phyloP scores from a whole-genome alignment of 2,797 vertebrate genomes.

The Miichthys miiuy region DNA sequence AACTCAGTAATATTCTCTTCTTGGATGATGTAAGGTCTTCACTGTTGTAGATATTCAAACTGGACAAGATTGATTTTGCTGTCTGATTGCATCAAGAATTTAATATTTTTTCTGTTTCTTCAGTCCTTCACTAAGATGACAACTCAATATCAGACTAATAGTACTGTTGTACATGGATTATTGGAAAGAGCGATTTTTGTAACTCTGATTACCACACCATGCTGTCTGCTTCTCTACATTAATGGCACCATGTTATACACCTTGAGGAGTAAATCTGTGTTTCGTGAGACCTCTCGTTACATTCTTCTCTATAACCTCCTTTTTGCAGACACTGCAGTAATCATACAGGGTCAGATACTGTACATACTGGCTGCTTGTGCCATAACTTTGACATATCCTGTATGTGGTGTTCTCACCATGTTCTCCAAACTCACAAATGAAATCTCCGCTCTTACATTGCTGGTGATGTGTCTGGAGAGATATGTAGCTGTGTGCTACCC shows the following conservation, averaged over 20 bases:
- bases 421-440: conserved; percentile 3
- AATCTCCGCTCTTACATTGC: conserved; percentile 73
- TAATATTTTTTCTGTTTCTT: background rate
- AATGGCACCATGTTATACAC: conserved; percentile 45
- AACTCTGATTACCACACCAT: background rate
- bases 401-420: conserved; percentile 57
- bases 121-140: conserved; percentile 7
- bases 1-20: background rate
- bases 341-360: conserved; percentile 38
- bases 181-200: conserved; percentile 1
- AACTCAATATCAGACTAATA: conserved; percentile 2
- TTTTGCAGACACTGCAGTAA: conserved; percentile 62
- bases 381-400: conserved; percentile 36
- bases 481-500: conserved; percentile 79
- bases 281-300: conserved; percentile 72
- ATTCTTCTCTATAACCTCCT: conserved; percentile 65
- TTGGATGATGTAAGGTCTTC: background rate
- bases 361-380: conserved; percentile 24
- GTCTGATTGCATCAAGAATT: background rate
- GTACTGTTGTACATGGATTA: background rate
- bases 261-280: conserved; percentile 64
- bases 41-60: background rate
- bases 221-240: conserved; percentile 43
- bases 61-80: background rate
- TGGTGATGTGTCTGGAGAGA: conserved; percentile 81